Evolutionary conservation across 2,113 vertebrate species (phyloP).

Genomic region (Telmatochromis sp.): DNA sequence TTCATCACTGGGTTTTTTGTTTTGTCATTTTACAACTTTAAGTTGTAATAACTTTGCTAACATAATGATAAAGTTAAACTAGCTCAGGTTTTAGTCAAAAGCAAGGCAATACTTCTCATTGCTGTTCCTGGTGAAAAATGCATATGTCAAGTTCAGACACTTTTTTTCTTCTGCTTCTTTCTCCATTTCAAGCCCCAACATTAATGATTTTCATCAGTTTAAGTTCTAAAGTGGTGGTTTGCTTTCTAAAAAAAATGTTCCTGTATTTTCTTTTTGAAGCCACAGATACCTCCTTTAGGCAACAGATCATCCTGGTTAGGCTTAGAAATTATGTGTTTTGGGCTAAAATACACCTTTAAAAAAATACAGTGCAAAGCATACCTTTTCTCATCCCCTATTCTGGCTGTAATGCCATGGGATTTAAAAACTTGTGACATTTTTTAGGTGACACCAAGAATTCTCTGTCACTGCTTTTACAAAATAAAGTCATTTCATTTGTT

Average conservation of each 20-base stretch:
- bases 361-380: neutral
- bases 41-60: neutral
- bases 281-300: neutral
- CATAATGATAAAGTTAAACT: neutral
- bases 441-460: too few species aligned
- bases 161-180: neutral
- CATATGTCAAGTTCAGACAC: neutral
- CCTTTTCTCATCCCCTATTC: neutral
- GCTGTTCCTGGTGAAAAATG: neutral
- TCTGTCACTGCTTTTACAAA: neutral
- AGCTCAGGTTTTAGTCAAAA: neutral
- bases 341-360: neutral
- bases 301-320: neutral
- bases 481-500: neutral
- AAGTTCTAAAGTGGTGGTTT: neutral
- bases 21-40: neutral
- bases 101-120: neutral
- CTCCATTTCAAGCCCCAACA: neutral
- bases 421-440: neutral
- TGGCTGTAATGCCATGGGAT: neutral
- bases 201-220: neutral
- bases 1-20: neutral
- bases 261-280: neutral
- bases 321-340: neutral
- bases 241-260: neutral